phyloP scores from a whole-genome alignment of 2,797 vertebrate genomes.

The Arnoldichthys spilopterus region DNA sequence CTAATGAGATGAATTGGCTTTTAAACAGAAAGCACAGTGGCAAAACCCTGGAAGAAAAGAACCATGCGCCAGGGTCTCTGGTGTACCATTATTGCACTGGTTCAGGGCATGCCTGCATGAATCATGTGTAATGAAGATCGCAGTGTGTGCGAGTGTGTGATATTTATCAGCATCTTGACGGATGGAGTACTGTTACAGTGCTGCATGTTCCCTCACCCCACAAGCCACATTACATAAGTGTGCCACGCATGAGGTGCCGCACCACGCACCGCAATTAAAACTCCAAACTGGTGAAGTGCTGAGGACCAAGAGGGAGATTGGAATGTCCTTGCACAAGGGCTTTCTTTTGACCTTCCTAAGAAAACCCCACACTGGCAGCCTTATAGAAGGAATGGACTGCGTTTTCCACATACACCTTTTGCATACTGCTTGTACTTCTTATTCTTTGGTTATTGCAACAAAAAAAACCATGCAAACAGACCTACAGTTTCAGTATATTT shows the following conservation, averaged over 20 bases:
- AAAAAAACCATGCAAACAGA: too few relatives aligned
- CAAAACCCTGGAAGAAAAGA: not conserved
- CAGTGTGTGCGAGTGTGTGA: conserved; percentile 9
- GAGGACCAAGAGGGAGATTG: not conserved
- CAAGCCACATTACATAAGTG: conserved; percentile 26
- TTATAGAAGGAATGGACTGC: not conserved
- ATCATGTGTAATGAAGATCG: conserved; percentile 40
- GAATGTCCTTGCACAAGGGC: conserved; percentile 12
- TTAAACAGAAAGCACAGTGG: not conserved
- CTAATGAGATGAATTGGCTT: not conserved
- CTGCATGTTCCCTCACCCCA: conserved; percentile 9
- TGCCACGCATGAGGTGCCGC: conserved; percentile 14
- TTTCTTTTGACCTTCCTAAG: not conserved
- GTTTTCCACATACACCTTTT: not conserved
- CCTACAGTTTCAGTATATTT: not conserved
- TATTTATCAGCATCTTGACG: conserved; percentile 4
- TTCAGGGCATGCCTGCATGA: conserved; percentile 31
- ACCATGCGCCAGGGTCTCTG: conserved; percentile 5
- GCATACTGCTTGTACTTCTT: not conserved
- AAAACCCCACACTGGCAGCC: not conserved
- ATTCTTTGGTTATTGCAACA: not conserved
- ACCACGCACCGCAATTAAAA: conserved; percentile 14
- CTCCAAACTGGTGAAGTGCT: conserved; percentile 7
- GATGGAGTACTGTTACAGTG: not conserved
- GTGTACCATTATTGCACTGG: conserved; percentile 32